A percentile compares a stretch with the other conserved stretches of the same genome.
phyloP scores from a whole-genome alignment of 2,113 vertebrate species.

The Isichthys henryi region DNA sequence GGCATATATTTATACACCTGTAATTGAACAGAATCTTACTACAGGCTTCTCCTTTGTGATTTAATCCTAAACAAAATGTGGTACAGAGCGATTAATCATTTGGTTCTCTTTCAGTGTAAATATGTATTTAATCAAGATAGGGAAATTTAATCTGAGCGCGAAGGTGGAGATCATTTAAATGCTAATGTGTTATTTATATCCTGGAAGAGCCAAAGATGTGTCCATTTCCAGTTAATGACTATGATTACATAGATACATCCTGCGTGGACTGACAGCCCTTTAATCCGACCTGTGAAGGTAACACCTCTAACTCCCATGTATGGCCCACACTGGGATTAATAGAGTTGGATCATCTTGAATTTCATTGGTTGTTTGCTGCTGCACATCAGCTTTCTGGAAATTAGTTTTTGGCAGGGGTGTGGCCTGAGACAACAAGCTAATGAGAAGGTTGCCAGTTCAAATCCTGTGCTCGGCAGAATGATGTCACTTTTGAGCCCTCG shows the following conservation, averaged over 20 bases:
- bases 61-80: neutral
- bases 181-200: neutral
- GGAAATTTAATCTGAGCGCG: neutral
- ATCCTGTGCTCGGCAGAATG: neutral
- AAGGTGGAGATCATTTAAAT: neutral
- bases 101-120: neutral
- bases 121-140: neutral
- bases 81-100: neutral
- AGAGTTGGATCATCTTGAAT: neutral
- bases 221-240: neutral
- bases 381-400: neutral
- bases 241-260: neutral
- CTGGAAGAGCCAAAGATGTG: neutral
- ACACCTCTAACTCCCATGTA: neutral
- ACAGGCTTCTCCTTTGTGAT: neutral
- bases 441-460: neutral
- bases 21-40: neutral
- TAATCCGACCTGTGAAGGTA: neutral
- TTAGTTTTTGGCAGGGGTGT: neutral
- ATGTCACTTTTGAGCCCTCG: neutral
- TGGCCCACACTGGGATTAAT: no score
- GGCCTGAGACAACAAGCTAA: neutral
- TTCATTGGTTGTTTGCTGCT: neutral
- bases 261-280: neutral
- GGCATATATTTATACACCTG: neutral